Conservation (phyloP, 2,113 vertebrate genomes). For the Muscicapa adusta region DNA sequence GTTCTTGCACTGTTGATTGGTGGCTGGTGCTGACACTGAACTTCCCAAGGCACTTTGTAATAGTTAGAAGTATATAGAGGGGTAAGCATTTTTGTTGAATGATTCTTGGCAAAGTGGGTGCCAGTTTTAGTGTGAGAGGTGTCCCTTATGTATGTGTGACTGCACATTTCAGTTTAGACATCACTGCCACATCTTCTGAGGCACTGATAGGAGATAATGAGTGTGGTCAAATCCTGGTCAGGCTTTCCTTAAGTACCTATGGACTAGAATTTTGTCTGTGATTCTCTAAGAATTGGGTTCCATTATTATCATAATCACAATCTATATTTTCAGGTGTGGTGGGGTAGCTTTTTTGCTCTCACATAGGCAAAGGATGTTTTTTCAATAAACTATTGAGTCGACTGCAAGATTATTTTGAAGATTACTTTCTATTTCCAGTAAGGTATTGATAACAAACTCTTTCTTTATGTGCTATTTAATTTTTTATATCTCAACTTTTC, state of each 20-base stretch:
- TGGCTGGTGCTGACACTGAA: neutral
- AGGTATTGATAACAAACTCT: neutral
- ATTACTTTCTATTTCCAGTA: neutral
- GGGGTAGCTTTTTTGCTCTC: neutral
- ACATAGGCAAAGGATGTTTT: neutral
- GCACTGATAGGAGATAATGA: neutral
- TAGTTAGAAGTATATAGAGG: neutral
- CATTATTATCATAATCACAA: fast-evolving
- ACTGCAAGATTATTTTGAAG: neutral
- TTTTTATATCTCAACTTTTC: neutral
- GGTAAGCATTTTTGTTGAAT: neutral
- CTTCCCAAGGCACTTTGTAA: neutral
- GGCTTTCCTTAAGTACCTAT: neutral
- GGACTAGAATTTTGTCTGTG: neutral
- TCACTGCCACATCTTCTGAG: neutral
- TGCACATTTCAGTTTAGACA: neutral
- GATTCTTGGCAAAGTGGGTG: neutral
- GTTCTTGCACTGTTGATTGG: neutral
- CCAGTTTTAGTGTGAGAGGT: neutral
- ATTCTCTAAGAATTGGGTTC: neutral
- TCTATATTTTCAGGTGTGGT: neutral
- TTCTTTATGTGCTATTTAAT: neutral
- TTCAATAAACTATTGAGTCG: neutral
- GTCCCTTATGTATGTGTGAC: fast-evolving
- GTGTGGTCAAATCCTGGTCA: fast-evolving